Conservation (phyloP, 92 coral and sea anemone genomes). For the Galaxea fascicularis region DNA sequence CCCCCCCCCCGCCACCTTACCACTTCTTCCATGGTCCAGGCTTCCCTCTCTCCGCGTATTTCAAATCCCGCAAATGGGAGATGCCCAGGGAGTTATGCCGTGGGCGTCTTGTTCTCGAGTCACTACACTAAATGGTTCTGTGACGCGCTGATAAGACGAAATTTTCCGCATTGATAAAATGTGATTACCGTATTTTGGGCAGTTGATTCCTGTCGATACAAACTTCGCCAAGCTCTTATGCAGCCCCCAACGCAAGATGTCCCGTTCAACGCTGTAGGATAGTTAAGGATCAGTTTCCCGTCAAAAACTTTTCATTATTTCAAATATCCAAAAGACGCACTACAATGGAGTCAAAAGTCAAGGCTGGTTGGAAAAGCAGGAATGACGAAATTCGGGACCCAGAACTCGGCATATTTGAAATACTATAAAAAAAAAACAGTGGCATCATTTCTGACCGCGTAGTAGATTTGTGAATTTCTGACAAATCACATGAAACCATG, state of each 20-base stretch:
- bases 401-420: no score
- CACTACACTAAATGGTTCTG: constrained; percentile 8
- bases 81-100: neutral
- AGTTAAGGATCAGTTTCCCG: neutral
- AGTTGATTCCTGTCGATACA: neutral
- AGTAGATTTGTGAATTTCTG: no score
- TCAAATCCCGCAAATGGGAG: constrained; percentile 18
- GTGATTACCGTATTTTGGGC: neutral
- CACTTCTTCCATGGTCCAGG: neutral
- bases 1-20: neutral
- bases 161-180: neutral
- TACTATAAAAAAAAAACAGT: no score
- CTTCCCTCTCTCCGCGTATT: constrained; percentile 20
- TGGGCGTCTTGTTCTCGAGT: constrained; percentile 19
- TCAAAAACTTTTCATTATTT: no score
- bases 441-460: no score
- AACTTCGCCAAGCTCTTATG: neutral
- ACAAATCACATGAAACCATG: no score
- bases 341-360: neutral
- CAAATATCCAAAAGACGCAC: neutral
- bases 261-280: neutral
- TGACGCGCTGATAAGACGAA: neutral
- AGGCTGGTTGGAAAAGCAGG: neutral
- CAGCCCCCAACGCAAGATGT: neutral
- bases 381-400: no score